Conservation (phyloP, 2,888 invertebrate species). For the Leucophora obtusa region DNA sequence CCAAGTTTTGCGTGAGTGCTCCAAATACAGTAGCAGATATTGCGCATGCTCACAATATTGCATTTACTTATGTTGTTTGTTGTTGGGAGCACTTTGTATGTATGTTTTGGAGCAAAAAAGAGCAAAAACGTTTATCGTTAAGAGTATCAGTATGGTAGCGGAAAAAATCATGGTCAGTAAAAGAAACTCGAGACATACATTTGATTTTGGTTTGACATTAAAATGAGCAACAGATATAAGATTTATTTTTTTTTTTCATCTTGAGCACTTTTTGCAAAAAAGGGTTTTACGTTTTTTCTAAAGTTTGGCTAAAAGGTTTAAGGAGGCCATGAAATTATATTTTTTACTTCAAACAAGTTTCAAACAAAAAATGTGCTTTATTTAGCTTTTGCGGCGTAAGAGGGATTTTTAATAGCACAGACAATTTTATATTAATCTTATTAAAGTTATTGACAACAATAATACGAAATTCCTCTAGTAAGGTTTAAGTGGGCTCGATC, state of each 20-base stretch:
- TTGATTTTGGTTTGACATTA: constrained; percentile 42
- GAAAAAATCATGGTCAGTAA: not conserved
- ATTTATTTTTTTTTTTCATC: constrained; percentile 16
- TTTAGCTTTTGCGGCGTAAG: not conserved
- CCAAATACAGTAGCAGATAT: constrained; percentile 36
- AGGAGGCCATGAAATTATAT: not conserved
- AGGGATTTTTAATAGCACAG: not conserved
- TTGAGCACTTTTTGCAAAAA: not conserved
- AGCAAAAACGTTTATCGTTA: not conserved
- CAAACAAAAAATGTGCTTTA: not conserved
- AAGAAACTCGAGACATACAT: constrained; percentile 17
- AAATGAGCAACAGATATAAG: constrained; percentile 56
- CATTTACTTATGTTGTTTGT: not conserved
- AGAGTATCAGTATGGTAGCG: not conserved
- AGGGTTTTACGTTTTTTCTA: not conserved
- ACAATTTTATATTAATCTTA: too few relatives aligned
- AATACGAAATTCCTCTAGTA: too few relatives aligned
- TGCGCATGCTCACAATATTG: constrained; percentile 56
- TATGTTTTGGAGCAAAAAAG: not conserved
- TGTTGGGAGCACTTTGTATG: not conserved
- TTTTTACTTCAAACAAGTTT: not conserved
- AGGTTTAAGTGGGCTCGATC: too few relatives aligned
- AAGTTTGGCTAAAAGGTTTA: not conserved
- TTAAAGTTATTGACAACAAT: too few relatives aligned
- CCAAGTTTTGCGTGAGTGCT: constrained; percentile 28